These are phyloP conservation scores for Phortica magna DNA, from an alignment of 2,888 invertebrate genomes.

Conservation along the genomic window DNA sequence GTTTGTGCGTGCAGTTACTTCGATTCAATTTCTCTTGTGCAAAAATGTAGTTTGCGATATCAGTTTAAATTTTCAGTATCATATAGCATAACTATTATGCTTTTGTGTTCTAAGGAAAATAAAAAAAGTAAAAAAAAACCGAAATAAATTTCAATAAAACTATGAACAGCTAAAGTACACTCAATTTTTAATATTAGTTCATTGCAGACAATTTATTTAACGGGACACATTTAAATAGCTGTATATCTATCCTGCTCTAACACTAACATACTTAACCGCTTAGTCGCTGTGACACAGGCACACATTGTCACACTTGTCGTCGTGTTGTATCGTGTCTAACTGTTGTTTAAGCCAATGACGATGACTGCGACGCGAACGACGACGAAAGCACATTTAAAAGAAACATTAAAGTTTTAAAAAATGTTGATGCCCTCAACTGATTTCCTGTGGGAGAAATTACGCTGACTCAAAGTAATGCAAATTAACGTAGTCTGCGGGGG, in stretches of 20 bases:
- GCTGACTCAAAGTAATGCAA: slow-evolving; percentile 37
- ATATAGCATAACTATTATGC: not conserved
- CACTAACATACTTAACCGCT: no score
- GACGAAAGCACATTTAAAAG: slow-evolving; percentile 55
- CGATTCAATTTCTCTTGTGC: no score
- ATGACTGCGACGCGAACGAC: no score
- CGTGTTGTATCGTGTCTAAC: slow-evolving; percentile 42
- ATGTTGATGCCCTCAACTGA: slow-evolving; percentile 55
- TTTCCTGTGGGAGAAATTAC: slow-evolving; percentile 69
- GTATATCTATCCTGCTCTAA: no score
- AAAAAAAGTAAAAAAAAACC: not conserved
- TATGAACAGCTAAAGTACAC: slow-evolving; percentile 18
- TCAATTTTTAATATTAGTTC: slow-evolving; percentile 34
- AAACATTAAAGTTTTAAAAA: slow-evolving; percentile 51
- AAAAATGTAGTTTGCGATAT: no score
- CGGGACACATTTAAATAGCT: not conserved
- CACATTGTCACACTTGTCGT: slow-evolving; percentile 51
- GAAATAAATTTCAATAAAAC: slow-evolving; percentile 6
- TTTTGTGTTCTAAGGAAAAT: not conserved
- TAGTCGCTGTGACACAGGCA: no score
- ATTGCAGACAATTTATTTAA: slow-evolving; percentile 15
- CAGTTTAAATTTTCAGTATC: no score
- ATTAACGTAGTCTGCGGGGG: not conserved
- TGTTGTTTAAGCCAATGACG: not conserved
- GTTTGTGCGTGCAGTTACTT: no score